Evolutionary conservation across 2,113 vertebrate genomes (phyloP).

Genomic region (Ranitomeya imitator): DNA sequence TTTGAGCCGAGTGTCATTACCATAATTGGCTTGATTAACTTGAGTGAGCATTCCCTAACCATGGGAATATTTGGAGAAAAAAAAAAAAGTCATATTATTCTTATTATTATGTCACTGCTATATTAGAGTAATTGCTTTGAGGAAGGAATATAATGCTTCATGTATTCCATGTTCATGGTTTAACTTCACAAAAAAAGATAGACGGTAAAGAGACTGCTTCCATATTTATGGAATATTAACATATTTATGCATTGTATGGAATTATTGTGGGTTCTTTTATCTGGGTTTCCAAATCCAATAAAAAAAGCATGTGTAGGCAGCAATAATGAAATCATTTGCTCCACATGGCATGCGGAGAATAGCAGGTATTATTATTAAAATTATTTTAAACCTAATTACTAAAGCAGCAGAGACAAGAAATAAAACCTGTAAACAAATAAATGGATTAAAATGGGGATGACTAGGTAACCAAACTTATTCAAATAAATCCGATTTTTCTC

Average conservation of each 20-base stretch:
- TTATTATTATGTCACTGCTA: too few species aligned
- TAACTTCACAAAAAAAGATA: background rate
- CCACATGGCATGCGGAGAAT: background rate
- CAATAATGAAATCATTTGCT: background rate
- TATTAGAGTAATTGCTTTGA: too few species aligned
- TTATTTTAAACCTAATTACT: background rate
- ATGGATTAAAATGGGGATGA: background rate
- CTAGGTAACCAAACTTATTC: background rate
- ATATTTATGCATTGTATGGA: background rate
- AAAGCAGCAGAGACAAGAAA: background rate
- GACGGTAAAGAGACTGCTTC: background rate
- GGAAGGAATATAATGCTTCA: background rate
- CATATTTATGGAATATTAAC: background rate
- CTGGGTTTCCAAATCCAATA: background rate
- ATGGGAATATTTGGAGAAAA: too few species aligned
- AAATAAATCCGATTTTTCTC: conserved; percentile 14
- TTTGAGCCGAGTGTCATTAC: too few species aligned
- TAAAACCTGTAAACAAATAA: conserved; percentile 9
- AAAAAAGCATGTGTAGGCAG: background rate
- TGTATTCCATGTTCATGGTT: background rate
- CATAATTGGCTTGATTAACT: too few species aligned
- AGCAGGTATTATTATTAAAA: conserved; percentile 1
- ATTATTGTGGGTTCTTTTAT: background rate
- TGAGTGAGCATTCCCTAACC: too few species aligned
- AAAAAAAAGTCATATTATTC: too few species aligned